phyloP scores from a whole-genome alignment of 2,113 vertebrate genomes.

The Osmerus mordax region DNA sequence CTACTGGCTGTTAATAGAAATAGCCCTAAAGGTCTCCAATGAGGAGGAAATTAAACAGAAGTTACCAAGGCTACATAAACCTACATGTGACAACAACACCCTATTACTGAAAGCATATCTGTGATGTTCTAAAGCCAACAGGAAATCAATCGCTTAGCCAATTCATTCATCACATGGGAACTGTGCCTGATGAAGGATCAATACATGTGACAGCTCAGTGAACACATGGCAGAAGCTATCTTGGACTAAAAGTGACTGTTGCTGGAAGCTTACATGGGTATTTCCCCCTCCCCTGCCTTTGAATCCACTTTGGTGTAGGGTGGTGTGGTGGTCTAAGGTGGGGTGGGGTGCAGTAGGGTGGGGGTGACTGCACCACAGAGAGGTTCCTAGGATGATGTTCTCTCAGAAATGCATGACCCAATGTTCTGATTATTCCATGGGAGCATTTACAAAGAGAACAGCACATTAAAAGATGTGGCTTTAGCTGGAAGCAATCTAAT shows the following conservation, averaged over 20 bases:
- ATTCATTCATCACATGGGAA: constrained; percentile 54
- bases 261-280: no score
- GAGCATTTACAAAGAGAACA: constrained; percentile 6
- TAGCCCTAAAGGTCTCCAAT: not conserved
- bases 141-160: constrained; percentile 49
- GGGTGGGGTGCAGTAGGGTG: no score
- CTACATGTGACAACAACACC: constrained; percentile 37
- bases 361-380: no score
- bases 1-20: constrained; percentile 48
- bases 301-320: no score
- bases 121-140: constrained; percentile 40
- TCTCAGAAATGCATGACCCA: not conserved
- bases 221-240: not conserved
- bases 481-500: no score
- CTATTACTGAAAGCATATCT: constrained; percentile 34
- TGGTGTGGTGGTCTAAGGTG: no score
- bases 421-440: not conserved
- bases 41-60: no score
- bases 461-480: not conserved
- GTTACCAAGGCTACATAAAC: not conserved
- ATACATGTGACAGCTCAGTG: constrained; percentile 39
- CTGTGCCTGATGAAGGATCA: constrained; percentile 40
- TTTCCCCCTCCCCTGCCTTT: no score
- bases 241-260: no score
- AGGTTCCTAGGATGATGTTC: no score